Base-by-base conservation (phyloP, 1,140 invertebrate genomes). In the Steinernema khuongi region DNA sequence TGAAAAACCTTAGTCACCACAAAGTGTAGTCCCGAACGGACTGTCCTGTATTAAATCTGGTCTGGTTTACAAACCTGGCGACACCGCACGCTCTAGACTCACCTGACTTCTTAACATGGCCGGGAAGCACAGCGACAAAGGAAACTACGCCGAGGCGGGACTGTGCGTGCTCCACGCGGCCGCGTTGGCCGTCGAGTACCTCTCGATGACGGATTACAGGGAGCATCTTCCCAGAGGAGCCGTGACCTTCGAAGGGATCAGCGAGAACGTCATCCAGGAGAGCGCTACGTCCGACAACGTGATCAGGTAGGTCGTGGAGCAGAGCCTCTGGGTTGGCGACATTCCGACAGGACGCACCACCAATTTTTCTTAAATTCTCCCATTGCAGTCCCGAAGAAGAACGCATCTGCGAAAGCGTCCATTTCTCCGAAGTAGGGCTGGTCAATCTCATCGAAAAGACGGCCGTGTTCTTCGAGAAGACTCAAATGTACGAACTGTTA, bases 41-140 rank as follows among this genome's bases (percentile, higher is more conserved):
- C n/a, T n/a, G n/a, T n/a, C n/a, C n/a, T n/a, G n/a, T n/a, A n/a
- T n/a, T n/a, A n/a, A n/a, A n/a, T n/a, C n/a, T n/a, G n/a, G n/a
- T n/a, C n/a, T n/a, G n/a, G n/a, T n/a, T n/a, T n/a, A n/a, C n/a
- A n/a, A n/a, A n/a, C n/a, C n/a, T n/a, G n/a, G n/a, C n/a, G n/a
- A n/a, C n/a, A n/a, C n/a, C n/a, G n/a, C n/a, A n/a, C n/a, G 74
- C 43, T 81, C 72, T 50, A 85, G 82, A 28, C 87, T 98, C 0
- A 97, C 94, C 0, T 98, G 96, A 96, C 87, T 98, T 2, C 93
- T 94, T 69, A 97, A 94, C 84, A 97, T 98, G 93, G 94, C 94
- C 0, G 92, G 93, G 79, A 94, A 96, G 80, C 94, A 96, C 81
- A 90, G 90, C 82, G 91, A 92, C 88, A 88, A 91, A 60, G 90